A percentile compares a stretch with the other conserved stretches of the same genome.
Evolutionary conservation across 2,113 vertebrate genomes (phyloP).

Genomic region (Rhinogobius similis): DNA sequence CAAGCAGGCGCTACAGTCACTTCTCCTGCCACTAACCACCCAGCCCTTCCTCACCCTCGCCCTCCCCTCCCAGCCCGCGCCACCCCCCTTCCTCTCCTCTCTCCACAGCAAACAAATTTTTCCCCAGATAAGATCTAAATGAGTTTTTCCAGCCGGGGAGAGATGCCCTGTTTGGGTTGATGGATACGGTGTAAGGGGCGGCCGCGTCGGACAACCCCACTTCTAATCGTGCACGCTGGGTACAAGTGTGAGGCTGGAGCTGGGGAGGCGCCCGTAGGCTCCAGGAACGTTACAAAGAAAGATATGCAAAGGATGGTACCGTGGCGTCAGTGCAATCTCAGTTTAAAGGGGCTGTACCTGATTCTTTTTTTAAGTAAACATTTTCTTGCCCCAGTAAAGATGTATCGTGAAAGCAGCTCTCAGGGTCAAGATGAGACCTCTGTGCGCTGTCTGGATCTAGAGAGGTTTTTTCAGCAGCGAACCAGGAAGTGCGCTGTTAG

Average conservation of each 20-base stretch:
- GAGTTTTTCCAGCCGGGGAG: constrained; percentile 77
- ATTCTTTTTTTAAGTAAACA: too few relatives aligned
- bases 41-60: constrained; percentile 3
- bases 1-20: constrained; percentile 67
- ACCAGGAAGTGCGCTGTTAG: too few relatives aligned
- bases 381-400: too few relatives aligned
- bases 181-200: constrained; percentile 61
- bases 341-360: too few relatives aligned
- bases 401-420: too few relatives aligned
- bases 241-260: constrained; percentile 43
- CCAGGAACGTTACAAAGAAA: not conserved
- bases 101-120: constrained; percentile 69
- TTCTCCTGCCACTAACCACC: constrained; percentile 48
- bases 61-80: constrained; percentile 10
- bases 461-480: too few relatives aligned
- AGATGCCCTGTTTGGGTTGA: constrained; percentile 67
- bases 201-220: constrained; percentile 55
- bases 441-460: too few relatives aligned
- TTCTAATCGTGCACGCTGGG: constrained; percentile 63
- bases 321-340: not conserved
- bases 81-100: constrained; percentile 1
- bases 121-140: constrained; percentile 82
- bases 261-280: not conserved
- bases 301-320: not conserved
- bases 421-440: not conserved